Evolutionary conservation across 2,888 invertebrate species (phyloP).

Genomic region (Ceraclea dissimilis): DNA sequence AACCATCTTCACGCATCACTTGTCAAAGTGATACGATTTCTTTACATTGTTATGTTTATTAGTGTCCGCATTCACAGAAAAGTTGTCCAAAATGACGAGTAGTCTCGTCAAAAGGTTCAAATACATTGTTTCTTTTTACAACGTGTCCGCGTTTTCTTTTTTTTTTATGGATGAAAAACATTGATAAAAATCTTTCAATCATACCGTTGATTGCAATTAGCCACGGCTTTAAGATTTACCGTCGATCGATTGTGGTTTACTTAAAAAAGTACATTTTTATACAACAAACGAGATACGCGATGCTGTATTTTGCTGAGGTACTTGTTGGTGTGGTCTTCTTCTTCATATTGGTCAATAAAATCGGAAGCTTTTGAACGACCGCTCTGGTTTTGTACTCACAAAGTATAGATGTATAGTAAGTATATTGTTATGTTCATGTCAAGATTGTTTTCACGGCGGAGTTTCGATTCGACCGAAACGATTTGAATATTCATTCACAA

Average conservation of each 20-base stretch:
- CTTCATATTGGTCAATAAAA: neutral
- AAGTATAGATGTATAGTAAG: no score
- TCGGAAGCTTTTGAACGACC: neutral
- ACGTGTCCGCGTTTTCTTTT: neutral
- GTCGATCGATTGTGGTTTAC: neutral
- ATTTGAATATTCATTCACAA: neutral
- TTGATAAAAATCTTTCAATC: neutral
- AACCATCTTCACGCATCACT: neutral
- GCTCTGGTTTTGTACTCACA: neutral
- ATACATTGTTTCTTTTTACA: neutral
- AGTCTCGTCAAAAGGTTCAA: no score
- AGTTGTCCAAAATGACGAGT: neutral
- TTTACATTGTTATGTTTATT: neutral
- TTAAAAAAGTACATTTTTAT: neutral
- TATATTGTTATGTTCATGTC: neutral
- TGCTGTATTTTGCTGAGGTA: neutral
- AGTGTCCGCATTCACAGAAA: neutral
- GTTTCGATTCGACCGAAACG: neutral
- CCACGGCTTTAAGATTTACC: neutral
- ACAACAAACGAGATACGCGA: neutral
- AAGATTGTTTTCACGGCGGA: neutral
- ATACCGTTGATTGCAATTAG: neutral
- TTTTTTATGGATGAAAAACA: neutral
- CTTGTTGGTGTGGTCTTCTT: no score
- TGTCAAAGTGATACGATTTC: neutral